Evolutionary conservation across 2,888 invertebrate species (phyloP), one percentile per base, ranked within the genome.

Genomic region (Drosophila putrida): DNA sequence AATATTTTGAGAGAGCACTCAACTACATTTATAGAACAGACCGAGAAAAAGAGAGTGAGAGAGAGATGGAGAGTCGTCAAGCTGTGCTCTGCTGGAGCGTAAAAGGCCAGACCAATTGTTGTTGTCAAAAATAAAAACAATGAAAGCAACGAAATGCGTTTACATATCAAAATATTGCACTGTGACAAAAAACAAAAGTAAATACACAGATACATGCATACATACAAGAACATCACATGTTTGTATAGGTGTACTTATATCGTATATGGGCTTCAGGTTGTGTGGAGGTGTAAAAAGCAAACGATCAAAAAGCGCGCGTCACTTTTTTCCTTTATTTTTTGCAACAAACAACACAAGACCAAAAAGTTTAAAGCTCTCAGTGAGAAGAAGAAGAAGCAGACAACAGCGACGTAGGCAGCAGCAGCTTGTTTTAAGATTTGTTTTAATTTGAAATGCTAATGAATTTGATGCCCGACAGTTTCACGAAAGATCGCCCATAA

Each of bases 231-330:
- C 53, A 35, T 51, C 13, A 25, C 10, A 27, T 35, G 13, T 33
- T 33, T 38, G 8, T 28, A 10, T 54, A 39, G 6, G 43, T 67
- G 13, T n/a, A 28, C 13, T 20, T 49, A 33, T 75, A 75, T 75
- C 79, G 76, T 66, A 78, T 71, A 65, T 78, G 82, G 70, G 49
- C 27, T 60, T 49, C n/a, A 59, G 39, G 38, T 51, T 70, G 35
- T 63, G 84, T 75, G 82, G 59, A 88, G 88, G 88, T 82, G 82
- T 82, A 85, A 85, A 82, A 75, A 57, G 67, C 50, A 67, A 71
- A 61, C 47, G 67, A 61, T 54, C 49, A 38, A 72, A 78, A 65
- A 60, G 62, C 57, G 65, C 68, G 64, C 67, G 63, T 62, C 69
- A 82, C 47, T 73, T 68, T 47, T 58, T 61, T 28, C 0, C 4